Conservation (phyloP, 2,888 invertebrate genomes). For the Agriopis leucophaearia region DNA sequence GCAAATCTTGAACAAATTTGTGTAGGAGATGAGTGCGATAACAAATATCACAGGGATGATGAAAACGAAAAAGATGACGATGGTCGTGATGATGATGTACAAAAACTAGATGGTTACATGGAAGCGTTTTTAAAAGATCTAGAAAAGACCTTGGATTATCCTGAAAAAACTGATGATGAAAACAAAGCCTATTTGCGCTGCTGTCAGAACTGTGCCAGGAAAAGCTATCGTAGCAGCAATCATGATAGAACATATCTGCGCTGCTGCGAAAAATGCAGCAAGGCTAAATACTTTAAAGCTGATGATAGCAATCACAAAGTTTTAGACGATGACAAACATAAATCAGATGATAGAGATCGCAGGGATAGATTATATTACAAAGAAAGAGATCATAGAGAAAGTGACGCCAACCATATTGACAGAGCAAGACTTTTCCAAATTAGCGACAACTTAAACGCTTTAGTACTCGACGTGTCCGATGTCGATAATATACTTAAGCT, state of each 20-base stretch:
- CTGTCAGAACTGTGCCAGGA: conserved; percentile 11
- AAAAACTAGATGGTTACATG: neutral
- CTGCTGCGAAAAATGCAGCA: conserved; percentile 20
- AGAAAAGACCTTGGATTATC: conserved; percentile 4
- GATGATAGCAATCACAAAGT: too few relatives aligned
- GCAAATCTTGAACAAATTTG: conserved; percentile 24
- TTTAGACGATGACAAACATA: too few relatives aligned
- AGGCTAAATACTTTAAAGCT: neutral
- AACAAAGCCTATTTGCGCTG: conserved; percentile 16
- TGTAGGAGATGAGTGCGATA: conserved; percentile 19
- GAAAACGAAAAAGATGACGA: conserved; percentile 18
- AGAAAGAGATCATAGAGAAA: neutral
- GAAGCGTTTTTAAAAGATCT: conserved; percentile 7
- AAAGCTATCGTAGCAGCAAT: neutral
- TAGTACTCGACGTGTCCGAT: conserved; percentile 55
- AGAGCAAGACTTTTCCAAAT: conserved; percentile 44
- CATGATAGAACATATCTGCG: conserved; percentile 17
- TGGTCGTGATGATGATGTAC: conserved; percentile 9
- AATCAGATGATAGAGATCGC: too few relatives aligned
- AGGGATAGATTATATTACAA: neutral
- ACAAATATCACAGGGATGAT: neutral
- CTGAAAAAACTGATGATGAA: conserved; percentile 18
- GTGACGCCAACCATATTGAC: conserved; percentile 12
- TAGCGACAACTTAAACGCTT: conserved; percentile 56
- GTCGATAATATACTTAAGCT: conserved; percentile 41